phyloP scores from a whole-genome alignment of 2,113 vertebrate species.

The Bubo bubo region DNA sequence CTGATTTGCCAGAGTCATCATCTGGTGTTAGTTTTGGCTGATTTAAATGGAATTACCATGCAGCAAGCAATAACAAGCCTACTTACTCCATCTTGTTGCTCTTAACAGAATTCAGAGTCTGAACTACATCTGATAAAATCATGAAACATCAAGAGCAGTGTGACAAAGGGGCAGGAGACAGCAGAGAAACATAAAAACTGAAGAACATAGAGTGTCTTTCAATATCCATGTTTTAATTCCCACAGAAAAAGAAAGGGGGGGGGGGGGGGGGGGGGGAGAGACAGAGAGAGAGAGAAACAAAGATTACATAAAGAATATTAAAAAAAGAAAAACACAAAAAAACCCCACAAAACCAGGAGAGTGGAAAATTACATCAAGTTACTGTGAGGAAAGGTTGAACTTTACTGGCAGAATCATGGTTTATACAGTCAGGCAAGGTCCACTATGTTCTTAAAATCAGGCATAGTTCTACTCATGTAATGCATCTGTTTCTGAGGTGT shows the following conservation, averaged over 20 bases:
- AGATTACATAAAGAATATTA: not conserved
- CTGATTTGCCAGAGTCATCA: not conserved
- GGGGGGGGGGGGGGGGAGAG: accelerated
- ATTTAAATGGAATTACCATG: not conserved
- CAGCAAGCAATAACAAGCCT: not conserved
- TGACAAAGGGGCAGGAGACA: not conserved
- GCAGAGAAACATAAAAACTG: not conserved
- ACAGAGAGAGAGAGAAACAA: not conserved
- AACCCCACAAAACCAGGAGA: not conserved
- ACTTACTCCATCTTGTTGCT: not conserved
- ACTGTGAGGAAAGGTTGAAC: not conserved
- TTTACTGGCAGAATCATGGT: not conserved
- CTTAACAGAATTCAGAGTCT: not conserved
- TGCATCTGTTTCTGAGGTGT: not conserved
- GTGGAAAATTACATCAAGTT: accelerated
- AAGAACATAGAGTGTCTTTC: not conserved
- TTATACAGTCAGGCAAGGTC: not conserved
- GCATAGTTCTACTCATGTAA: not conserved
- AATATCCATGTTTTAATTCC: not conserved
- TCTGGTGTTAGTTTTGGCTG: not conserved
- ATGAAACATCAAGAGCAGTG: not conserved
- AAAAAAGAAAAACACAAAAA: not conserved
- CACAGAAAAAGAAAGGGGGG: not conserved
- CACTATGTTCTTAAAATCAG: not conserved
- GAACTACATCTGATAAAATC: not conserved